Percentiles rank a stretch among this genome's conserved stretches.
Evolutionary conservation across 2,113 vertebrate species (phyloP).

Genomic region (Craseonycteris thonglongyai): DNA sequence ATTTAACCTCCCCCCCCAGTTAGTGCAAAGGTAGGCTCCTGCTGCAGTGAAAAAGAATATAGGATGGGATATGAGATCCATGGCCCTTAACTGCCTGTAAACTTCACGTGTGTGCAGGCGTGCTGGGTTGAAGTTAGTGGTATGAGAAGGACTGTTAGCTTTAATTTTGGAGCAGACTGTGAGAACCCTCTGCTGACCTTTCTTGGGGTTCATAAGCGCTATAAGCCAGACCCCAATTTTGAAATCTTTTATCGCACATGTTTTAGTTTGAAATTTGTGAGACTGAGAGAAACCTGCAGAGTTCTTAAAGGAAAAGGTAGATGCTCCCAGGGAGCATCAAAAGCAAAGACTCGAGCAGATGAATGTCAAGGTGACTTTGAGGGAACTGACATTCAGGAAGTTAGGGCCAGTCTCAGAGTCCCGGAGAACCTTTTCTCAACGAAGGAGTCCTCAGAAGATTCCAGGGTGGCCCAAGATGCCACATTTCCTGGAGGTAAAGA

Average conservation of each 20-base stretch:
- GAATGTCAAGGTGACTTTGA: neutral
- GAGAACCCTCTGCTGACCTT: neutral
- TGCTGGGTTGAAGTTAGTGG: neutral
- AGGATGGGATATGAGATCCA: neutral
- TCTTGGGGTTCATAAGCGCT: neutral
- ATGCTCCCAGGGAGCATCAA: neutral
- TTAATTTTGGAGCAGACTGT: neutral
- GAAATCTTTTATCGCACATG: neutral
- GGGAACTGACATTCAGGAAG: neutral
- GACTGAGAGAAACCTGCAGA: neutral
- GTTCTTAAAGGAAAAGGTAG: constrained; percentile 6
- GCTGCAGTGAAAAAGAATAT: neutral
- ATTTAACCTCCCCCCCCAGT: neutral
- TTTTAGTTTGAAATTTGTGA: neutral
- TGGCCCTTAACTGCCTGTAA: neutral
- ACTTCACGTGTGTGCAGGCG: neutral
- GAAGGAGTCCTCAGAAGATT: neutral
- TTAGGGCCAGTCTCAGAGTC: neutral
- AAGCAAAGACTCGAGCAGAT: neutral
- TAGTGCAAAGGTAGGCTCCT: neutral
- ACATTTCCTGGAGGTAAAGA: neutral
- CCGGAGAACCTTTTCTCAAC: neutral
- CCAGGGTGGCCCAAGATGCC: neutral
- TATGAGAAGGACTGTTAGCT: neutral
- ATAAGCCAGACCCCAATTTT: neutral